phyloP scores from a whole-genome alignment of 2,888 invertebrate genomes.

The Diadegma fenestrale region DNA sequence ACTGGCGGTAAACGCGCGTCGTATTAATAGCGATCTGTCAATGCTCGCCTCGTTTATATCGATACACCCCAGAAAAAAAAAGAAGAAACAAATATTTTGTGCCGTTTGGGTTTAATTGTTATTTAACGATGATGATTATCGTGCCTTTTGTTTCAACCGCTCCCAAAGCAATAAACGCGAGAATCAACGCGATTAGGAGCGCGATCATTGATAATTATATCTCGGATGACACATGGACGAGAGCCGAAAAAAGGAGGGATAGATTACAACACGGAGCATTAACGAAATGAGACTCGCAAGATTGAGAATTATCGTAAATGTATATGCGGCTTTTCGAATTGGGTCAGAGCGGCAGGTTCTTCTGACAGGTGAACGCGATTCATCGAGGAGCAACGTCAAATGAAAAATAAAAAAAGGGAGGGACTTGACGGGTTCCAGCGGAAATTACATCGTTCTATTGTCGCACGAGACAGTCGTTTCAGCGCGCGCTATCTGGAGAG shows the following conservation, averaged over 20 bases:
- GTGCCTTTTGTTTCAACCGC: not conserved
- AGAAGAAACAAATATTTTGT: not conserved
- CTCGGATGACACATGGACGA: conserved; percentile 56
- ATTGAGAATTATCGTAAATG: not conserved
- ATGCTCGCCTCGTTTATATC: conserved; percentile 39
- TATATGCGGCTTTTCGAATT: conserved; percentile 58
- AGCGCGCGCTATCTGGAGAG: no score
- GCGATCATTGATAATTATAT: conserved; percentile 63
- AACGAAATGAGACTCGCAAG: not conserved
- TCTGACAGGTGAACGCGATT: conserved; percentile 76
- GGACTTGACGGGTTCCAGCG: conserved; percentile 46
- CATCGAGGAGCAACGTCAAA: conserved; percentile 33
- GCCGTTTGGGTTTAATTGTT: not conserved
- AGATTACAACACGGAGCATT: conserved; percentile 8
- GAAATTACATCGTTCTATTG: conserved; percentile 60
- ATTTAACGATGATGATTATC: not conserved
- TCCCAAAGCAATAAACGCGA: not conserved
- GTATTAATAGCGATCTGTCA: conserved; percentile 60
- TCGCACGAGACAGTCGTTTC: conserved; percentile 55
- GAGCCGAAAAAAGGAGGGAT: not conserved
- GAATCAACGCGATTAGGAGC: not conserved
- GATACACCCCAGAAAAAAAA: conserved; percentile 6
- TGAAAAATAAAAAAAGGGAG: conserved; percentile 27
- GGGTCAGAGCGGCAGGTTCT: conserved; percentile 74
- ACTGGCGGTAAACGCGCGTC: conserved; percentile 48